Percentiles rank a stretch among this genome's conserved stretches.
Conservation (phyloP, 2,113 vertebrate genomes). For the Scytalopus superciliaris region DNA sequence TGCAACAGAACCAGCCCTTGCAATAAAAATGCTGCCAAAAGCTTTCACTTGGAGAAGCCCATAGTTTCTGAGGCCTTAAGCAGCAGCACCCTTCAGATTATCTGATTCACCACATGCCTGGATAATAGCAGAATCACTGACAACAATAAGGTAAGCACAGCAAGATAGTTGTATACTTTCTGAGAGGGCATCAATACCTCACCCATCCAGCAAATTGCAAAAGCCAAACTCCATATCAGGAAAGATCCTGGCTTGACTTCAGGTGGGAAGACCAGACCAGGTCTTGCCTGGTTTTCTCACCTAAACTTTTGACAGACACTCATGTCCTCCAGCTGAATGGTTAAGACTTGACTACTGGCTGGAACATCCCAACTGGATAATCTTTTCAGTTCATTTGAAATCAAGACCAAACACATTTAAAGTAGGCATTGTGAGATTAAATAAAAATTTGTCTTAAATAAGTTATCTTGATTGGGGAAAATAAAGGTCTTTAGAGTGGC, state of each 20-base stretch:
- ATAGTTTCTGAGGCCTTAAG: background rate
- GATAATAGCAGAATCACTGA: background rate
- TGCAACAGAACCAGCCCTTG: background rate
- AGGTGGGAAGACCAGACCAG: background rate
- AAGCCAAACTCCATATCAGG: background rate
- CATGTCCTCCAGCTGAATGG: background rate
- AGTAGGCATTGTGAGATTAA: background rate
- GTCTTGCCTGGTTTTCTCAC: background rate
- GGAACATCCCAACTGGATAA: background rate
- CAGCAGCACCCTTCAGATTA: background rate
- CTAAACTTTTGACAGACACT: background rate
- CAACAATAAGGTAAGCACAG: background rate
- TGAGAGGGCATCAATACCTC: background rate
- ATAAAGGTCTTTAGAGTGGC: background rate
- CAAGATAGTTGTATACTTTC: background rate
- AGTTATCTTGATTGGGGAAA: background rate
- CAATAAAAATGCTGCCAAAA: background rate
- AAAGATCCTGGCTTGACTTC: background rate
- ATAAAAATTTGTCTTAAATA: background rate
- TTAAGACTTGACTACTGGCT: background rate
- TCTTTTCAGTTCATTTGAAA: background rate
- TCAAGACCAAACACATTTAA: background rate
- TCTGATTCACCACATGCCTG: background rate
- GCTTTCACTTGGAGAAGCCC: background rate
- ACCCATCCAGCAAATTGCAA: background rate